Conservation (phyloP, 2,113 vertebrate species). For the Fulica atra region DNA sequence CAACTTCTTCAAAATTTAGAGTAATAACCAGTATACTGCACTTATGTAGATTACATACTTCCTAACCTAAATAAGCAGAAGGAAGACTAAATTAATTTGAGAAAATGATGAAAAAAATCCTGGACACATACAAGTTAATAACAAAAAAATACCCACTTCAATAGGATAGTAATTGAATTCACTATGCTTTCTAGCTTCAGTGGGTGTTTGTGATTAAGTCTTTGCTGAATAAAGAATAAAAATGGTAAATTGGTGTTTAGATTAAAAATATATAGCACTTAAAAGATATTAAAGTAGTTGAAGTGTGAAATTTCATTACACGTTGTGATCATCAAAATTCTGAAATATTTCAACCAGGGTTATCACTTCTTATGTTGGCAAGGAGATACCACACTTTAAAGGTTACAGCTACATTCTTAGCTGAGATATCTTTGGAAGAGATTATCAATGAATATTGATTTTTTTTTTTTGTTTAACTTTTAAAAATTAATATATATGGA, state of each 20-base stretch:
- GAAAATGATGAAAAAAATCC: not conserved
- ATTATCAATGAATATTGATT: not conserved
- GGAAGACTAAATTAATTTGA: not conserved
- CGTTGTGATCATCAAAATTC: not conserved
- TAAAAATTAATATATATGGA: not conserved
- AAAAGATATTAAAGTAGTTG: not conserved
- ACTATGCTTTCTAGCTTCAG: not conserved
- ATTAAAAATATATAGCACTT: not conserved
- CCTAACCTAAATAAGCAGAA: not conserved
- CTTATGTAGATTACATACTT: not conserved
- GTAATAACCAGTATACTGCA: not conserved
- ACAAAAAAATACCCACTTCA: not conserved
- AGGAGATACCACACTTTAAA: not conserved
- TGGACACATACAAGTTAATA: not conserved
- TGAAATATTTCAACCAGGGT: not conserved
- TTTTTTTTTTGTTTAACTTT: not conserved
- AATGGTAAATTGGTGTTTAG: not conserved
- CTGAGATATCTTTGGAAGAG: not conserved
- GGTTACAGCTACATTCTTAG: not conserved
- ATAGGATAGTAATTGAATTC: not conserved
- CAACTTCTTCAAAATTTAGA: not conserved
- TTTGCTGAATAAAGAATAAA: not conserved
- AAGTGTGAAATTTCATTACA: conserved; percentile 7
- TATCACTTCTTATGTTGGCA: not conserved
- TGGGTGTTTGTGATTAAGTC: not conserved